Evolutionary conservation across 2,888 invertebrate genomes (phyloP), one percentile per base, ranked within the genome.

Genomic region (Meghimatium bilineatum): DNA sequence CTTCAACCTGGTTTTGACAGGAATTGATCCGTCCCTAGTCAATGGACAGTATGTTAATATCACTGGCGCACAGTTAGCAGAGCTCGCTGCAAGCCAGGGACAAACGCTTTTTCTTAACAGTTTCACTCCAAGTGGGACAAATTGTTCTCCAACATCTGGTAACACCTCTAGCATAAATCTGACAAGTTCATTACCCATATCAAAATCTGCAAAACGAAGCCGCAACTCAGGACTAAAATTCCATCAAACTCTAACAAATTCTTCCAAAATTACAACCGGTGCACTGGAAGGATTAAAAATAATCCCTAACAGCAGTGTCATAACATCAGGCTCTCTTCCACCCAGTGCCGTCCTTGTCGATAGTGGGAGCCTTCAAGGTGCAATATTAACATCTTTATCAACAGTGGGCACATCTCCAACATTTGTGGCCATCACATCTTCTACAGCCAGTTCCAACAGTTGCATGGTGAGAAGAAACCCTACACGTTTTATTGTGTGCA

Each of bases 11-110:
- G 90, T 91, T 67, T 77, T 88, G 26, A 88, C 91, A 14, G 89
- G 90, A 26, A 87, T 91, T 29, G 90, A 91, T 79, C 88, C 88
- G 60, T 88, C 89, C 29, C 86, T 90, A 67, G 69, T 87, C 56
- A 91, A 91, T 81, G 92, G 92, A 29, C 92, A 91, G 87, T 89
- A 89, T 85, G 87, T 92, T 29, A 91, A 91, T 85, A 89, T 91
- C 36, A 87, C 90, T 14, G 88, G 87, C 72, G 87, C 90, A 32
- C 90, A 89, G 82, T 78, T 90, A 26, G 86, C 87, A 60, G 89
- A 90, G 56, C 56, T 89, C 20, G 85, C 87, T 36, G 84, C 88
- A 14, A 84, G 83, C 76, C 89, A 89, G 84, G 85, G 88, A 49
- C 87, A 85, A 78, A 89, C 77, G 12, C 49, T 84, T 26, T 63